A percentile compares a stretch with the other conserved stretches of the same genome.
Evolutionary conservation across 2,113 vertebrate genomes (phyloP).

Genomic region (Orcinus orca): DNA sequence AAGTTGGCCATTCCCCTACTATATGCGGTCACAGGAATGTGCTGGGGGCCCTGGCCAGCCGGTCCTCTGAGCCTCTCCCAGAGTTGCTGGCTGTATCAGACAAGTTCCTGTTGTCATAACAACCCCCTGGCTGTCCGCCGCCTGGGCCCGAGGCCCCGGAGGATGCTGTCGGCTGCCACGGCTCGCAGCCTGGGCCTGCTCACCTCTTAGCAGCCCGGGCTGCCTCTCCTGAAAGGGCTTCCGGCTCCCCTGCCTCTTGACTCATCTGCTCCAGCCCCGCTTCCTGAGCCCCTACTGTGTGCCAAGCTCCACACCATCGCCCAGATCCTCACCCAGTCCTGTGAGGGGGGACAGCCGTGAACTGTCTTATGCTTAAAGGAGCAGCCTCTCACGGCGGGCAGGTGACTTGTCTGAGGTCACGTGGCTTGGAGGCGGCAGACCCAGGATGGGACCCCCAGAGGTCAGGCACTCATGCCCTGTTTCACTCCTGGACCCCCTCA

Average conservation of each 20-base stretch:
- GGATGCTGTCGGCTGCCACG: conserved; percentile 33
- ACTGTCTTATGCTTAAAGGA: background rate
- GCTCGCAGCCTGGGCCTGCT: background rate
- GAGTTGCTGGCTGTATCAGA: conserved; percentile 40
- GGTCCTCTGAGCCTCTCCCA: background rate
- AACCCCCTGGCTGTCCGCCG: conserved; percentile 70
- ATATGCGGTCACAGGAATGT: background rate
- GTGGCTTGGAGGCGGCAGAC: fast-evolving
- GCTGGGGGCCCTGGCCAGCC: background rate
- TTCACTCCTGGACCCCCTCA: background rate
- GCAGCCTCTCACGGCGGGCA: background rate
- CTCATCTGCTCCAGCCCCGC: background rate
- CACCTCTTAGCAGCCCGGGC: background rate
- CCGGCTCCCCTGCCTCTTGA: background rate
- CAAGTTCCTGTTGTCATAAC: conserved; percentile 83
- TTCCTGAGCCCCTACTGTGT: background rate
- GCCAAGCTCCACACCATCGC: background rate
- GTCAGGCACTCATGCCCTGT: background rate
- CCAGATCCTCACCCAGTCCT: background rate
- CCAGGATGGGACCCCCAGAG: background rate
- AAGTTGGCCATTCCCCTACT: fast-evolving
- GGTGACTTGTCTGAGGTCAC: background rate
- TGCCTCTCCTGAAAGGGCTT: background rate
- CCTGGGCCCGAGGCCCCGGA: conserved; percentile 53
- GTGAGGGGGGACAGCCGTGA: fast-evolving